Evolutionary conservation across 2,888 invertebrate genomes (phyloP).

Genomic region (Tuta absoluta): DNA sequence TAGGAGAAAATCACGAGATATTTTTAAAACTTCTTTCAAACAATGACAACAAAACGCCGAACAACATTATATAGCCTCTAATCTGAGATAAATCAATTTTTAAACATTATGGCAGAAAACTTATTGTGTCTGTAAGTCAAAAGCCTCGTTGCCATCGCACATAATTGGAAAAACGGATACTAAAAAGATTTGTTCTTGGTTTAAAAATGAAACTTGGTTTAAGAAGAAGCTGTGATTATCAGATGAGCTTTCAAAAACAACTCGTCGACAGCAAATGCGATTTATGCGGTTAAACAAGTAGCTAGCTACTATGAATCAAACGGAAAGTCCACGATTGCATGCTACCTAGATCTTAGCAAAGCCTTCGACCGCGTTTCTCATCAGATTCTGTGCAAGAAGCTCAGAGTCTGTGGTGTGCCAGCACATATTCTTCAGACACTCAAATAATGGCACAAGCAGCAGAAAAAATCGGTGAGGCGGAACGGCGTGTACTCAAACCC

Average conservation of each 20-base stretch:
- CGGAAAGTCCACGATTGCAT: not conserved
- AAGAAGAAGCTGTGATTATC: not conserved
- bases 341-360: slow-evolving; percentile 6
- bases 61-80: not conserved
- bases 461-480: not conserved
- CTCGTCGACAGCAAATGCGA: not conserved
- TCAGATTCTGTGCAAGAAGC: not conserved
- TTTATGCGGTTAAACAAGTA: not conserved
- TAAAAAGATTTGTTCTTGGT: not conserved
- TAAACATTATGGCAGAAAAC: slow-evolving; percentile 7
- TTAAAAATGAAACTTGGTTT: not conserved
- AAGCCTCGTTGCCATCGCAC: not conserved
- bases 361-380: not conserved
- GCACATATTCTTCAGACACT: not conserved
- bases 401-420: not conserved
- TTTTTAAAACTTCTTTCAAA: not conserved
- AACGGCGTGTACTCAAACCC: not conserved
- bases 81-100: not conserved
- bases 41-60: slow-evolving; percentile 4
- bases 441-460: not conserved
- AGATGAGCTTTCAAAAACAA: not conserved
- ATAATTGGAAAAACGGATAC: not conserved
- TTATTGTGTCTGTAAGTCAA: not conserved
- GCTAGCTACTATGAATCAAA: not conserved
- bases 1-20: not conserved